Evolutionary conservation across 2,113 vertebrate species (phyloP).

Genomic region (Andinoacara biseriatus): DNA sequence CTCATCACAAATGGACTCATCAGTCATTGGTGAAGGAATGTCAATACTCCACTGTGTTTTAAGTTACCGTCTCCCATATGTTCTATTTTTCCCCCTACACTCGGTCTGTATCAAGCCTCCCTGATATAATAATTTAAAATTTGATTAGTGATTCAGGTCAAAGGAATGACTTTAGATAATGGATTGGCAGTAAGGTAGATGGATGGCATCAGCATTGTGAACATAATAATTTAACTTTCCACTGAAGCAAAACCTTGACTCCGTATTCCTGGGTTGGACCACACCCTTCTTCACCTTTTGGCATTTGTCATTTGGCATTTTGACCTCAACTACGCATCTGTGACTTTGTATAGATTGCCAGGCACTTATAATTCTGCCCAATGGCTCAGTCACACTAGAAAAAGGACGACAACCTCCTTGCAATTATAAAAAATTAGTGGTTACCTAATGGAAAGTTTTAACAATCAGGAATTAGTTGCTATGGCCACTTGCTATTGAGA

Average conservation of each 20-base stretch:
- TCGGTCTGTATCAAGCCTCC: background rate
- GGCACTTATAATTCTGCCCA: background rate
- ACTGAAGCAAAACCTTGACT: background rate
- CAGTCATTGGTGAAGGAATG: slow-evolving; percentile 72
- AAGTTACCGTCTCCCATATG: slow-evolving; percentile 67
- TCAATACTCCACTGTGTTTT: slow-evolving; percentile 64
- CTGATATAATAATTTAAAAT: background rate
- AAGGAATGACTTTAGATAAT: background rate
- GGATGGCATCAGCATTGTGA: background rate
- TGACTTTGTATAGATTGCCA: background rate
- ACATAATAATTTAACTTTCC: background rate
- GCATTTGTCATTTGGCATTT: background rate
- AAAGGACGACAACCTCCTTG: background rate
- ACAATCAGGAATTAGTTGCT: background rate
- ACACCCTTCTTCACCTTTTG: background rate
- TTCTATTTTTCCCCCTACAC: background rate
- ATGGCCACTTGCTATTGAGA: background rate
- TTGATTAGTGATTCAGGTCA: background rate
- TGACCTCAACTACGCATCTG: background rate
- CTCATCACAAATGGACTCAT: slow-evolving; percentile 69
- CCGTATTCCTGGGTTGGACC: background rate
- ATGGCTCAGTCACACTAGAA: background rate
- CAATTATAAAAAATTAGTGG: background rate
- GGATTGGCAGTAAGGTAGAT: background rate
- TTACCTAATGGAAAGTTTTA: too few relatives aligned